A percentile compares a stretch with the other conserved stretches of the same genome.
These are phyloP conservation scores for Lathronympha strigana DNA, from an alignment of 2,888 invertebrate genomes.

Conservation along the genomic window DNA sequence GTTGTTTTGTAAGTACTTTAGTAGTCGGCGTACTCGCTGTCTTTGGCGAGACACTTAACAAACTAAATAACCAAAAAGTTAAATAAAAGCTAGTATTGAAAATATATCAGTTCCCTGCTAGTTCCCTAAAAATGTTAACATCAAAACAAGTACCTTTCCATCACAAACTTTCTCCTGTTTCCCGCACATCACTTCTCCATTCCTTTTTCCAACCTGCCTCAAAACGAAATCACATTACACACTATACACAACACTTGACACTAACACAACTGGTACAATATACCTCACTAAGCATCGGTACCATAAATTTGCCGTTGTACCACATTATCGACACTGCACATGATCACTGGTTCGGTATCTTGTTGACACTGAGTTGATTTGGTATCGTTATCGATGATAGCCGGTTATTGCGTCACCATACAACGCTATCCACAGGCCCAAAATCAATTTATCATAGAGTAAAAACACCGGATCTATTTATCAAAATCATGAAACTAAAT, in stretches of 20 bases:
- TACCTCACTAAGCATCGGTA: slow-evolving; percentile 59
- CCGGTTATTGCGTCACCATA: not conserved
- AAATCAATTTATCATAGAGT: not conserved
- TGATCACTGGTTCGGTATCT: slow-evolving; percentile 43
- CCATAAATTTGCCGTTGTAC: slow-evolving; percentile 57
- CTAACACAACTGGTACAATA: slow-evolving; percentile 21
- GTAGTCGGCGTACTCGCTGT: too few relatives aligned
- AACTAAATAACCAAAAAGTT: too few relatives aligned
- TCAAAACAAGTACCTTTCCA: slow-evolving; percentile 61
- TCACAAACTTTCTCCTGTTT: slow-evolving; percentile 63
- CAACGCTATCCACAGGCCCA: not conserved
- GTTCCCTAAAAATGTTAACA: not conserved
- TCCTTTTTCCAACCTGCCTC: slow-evolving; percentile 49
- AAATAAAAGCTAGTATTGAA: not conserved
- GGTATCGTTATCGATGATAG: slow-evolving; percentile 16
- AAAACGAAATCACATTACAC: slow-evolving; percentile 48
- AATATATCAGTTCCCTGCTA: not conserved
- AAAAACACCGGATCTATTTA: not conserved
- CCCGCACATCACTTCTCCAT: slow-evolving; percentile 63
- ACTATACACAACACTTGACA: slow-evolving; percentile 46
- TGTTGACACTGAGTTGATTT: not conserved
- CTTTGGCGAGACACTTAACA: too few relatives aligned
- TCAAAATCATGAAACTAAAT: too few relatives aligned
- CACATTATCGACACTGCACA: slow-evolving; percentile 52
- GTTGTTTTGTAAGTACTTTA: too few relatives aligned